Percentiles rank a stretch among this genome's conserved stretches.
Conservation (phyloP, 2,113 vertebrate species). For the Numenius arquata region DNA sequence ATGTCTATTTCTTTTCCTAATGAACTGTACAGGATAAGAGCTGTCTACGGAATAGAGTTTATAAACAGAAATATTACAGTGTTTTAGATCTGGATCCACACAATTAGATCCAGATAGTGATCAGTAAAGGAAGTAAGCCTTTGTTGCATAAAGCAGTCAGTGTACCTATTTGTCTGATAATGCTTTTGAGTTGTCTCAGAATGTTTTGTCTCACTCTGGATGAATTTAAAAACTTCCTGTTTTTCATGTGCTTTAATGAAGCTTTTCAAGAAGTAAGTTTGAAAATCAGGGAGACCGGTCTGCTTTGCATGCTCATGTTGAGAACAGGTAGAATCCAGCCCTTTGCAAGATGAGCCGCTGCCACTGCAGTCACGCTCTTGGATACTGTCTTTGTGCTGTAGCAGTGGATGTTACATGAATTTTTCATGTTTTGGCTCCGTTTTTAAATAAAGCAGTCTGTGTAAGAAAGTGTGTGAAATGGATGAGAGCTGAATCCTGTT, state of each 20-base stretch:
- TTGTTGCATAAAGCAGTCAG: not conserved
- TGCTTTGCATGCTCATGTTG: not conserved
- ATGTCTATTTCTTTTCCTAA: not conserved
- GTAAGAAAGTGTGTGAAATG: not conserved
- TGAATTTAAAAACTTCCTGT: not conserved
- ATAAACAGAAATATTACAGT: not conserved
- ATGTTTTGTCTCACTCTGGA: not conserved
- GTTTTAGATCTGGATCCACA: not conserved
- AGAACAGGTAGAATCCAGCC: not conserved
- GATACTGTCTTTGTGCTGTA: not conserved
- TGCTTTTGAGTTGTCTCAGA: not conserved
- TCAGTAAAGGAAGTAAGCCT: not conserved
- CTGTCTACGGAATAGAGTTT: not conserved
- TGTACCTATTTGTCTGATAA: rapidly evolving
- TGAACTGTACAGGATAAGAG: not conserved
- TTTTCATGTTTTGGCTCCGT: not conserved
- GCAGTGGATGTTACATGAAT: not conserved
- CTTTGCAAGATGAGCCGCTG: not conserved
- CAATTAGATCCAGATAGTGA: not conserved
- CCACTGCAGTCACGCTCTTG: not conserved
- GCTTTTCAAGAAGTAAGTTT: not conserved
- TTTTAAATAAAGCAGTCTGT: not conserved
- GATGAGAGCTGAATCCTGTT: not conserved
- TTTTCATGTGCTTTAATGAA: not conserved
- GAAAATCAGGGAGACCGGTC: not conserved